A percentile compares a stretch with the other conserved stretches of the same genome.
Evolutionary conservation across 64 coral and sea anemone species (phyloP).

Genomic region (Montipora foliosa): DNA sequence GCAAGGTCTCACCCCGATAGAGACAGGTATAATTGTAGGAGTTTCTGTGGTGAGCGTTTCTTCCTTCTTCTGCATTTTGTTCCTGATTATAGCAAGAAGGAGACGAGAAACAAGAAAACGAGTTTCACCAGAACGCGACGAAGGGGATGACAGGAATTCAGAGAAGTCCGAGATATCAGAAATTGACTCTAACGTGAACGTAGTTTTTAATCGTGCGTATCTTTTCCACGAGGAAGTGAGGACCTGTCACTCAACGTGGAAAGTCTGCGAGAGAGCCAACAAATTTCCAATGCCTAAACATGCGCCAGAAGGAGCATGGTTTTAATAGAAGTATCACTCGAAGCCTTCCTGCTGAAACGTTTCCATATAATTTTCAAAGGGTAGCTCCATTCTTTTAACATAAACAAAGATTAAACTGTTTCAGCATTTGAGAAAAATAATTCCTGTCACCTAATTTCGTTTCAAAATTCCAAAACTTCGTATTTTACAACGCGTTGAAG

Average conservation of each 20-base stretch:
- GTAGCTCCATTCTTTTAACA: too few relatives aligned
- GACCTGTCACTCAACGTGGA: neutral
- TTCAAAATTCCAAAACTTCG: too few relatives aligned
- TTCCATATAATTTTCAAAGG: too few relatives aligned
- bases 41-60: neutral
- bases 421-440: too few relatives aligned
- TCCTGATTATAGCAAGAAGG: neutral
- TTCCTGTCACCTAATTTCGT: too few relatives aligned
- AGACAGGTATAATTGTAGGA: neutral
- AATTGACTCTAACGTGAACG: neutral
- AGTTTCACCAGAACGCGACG: neutral
- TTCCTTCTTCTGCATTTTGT: conserved; percentile 14
- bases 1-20: conserved; percentile 31
- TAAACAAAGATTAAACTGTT: too few relatives aligned
- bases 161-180: neutral
- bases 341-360: too few relatives aligned
- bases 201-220: conserved; percentile 1
- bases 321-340: neutral
- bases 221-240: neutral
- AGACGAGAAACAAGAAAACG: neutral
- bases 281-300: neutral
- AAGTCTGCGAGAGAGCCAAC: neutral
- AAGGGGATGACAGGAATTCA: neutral
- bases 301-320: conserved; percentile 31
- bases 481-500: too few relatives aligned